Percentiles rank a stretch among this genome's conserved stretches.
Conservation (phyloP, 2,113 vertebrate species). For the Hippocampus abdominalis region DNA sequence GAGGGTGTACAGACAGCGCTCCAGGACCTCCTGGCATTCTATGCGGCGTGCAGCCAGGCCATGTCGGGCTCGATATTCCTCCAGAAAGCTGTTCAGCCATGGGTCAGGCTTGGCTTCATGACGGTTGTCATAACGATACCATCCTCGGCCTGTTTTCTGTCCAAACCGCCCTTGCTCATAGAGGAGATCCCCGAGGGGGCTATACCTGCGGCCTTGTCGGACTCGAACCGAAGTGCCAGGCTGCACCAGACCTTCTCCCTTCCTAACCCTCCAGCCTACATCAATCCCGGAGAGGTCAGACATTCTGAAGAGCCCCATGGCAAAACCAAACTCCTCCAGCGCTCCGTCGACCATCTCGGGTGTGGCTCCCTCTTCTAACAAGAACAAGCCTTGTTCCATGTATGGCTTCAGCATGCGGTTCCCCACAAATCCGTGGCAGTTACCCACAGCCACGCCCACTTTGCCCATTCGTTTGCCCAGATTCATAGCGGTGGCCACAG, state of each 20-base stretch:
- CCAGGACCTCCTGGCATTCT: slow-evolving; percentile 80
- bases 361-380: slow-evolving; percentile 87
- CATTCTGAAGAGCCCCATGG: slow-evolving; percentile 84
- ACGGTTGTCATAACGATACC: slow-evolving; percentile 84
- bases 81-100: slow-evolving; percentile 77
- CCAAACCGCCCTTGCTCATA: slow-evolving; percentile 83
- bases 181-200: slow-evolving; percentile 83
- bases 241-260: slow-evolving; percentile 70
- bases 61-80: slow-evolving; percentile 74
- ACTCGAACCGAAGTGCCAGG: slow-evolving; percentile 50
- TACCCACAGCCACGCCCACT: slow-evolving; percentile 85
- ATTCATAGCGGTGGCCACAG: slow-evolving; percentile 81
- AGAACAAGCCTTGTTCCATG: slow-evolving; percentile 73
- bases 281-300: slow-evolving; percentile 87
- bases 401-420: slow-evolving; percentile 84
- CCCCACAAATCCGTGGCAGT: slow-evolving; percentile 87
- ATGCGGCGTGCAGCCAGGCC: slow-evolving; percentile 69
- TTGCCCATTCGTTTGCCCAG: slow-evolving; percentile 82
- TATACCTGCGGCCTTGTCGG: slow-evolving; percentile 74
- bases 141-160: slow-evolving; percentile 84
- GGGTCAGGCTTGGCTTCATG: slow-evolving; percentile 76
- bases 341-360: slow-evolving; percentile 80
- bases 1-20: slow-evolving; percentile 82
- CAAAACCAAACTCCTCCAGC: slow-evolving; percentile 86
- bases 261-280: slow-evolving; percentile 82